Conservation (phyloP, 2,888 invertebrate genomes). For the Thalpophila matura region DNA sequence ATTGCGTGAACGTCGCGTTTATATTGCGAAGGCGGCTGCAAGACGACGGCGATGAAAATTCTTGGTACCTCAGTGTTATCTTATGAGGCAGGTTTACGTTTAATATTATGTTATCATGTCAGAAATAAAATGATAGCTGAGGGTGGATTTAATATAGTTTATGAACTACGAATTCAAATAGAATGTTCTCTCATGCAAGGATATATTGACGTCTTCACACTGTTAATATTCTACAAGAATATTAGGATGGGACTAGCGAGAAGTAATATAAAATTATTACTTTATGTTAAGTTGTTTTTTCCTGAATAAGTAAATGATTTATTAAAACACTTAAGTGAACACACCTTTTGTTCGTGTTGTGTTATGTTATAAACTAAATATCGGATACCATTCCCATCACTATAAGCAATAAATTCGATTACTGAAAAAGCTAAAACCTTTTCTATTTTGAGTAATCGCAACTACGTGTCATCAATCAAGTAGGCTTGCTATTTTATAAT, state of each 20-base stretch:
- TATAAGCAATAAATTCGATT: constrained; percentile 35
- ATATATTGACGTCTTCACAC: constrained; percentile 21
- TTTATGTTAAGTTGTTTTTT: neutral
- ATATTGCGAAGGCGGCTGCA: constrained; percentile 87
- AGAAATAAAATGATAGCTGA: constrained; percentile 72
- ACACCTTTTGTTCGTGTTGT: no score
- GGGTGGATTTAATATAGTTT: constrained; percentile 71
- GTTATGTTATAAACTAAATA: no score
- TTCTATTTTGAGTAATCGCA: constrained; percentile 14
- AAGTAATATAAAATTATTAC: neutral
- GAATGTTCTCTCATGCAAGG: constrained; percentile 29
- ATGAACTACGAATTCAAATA: constrained; percentile 67
- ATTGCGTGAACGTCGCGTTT: constrained; percentile 82
- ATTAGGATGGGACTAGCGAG: neutral
- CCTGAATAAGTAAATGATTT: neutral
- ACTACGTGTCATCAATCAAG: constrained; percentile 53
- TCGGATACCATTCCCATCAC: neutral
- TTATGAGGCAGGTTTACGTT: constrained; percentile 86
- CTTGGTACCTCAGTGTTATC: constrained; percentile 89
- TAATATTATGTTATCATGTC: constrained; percentile 85
- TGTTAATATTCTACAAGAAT: neutral
- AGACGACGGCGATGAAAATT: constrained; percentile 88
- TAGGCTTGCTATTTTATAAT: constrained; percentile 52
- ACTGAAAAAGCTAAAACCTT: constrained; percentile 11
- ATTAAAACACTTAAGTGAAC: no score